Evolutionary conservation across 2,888 invertebrate genomes (phyloP).

Genomic region (Caenorhabditis parvicauda): DNA sequence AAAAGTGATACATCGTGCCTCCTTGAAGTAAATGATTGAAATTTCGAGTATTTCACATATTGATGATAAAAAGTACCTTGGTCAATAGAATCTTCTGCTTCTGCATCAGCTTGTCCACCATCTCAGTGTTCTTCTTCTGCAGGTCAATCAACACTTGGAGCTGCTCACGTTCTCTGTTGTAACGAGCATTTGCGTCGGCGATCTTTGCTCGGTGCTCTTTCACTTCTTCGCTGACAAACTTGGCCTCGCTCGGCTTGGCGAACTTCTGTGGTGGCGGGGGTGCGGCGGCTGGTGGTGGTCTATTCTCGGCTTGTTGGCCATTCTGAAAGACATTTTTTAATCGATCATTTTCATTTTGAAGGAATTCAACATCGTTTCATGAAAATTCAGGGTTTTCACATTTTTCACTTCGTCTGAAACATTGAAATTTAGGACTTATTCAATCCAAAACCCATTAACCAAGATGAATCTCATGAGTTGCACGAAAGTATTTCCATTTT

Average conservation of each 20-base stretch:
- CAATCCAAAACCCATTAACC: too few species aligned
- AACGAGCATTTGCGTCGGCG: constrained; percentile 14
- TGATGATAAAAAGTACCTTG: constrained; percentile 5
- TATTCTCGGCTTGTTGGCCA: background rate
- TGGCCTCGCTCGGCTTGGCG: constrained; percentile 28
- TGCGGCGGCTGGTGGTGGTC: background rate
- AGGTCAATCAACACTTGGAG: constrained; percentile 68
- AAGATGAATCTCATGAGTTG: too few species aligned
- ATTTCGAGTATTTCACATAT: background rate
- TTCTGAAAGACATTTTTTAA: background rate
- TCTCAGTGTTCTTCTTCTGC: constrained; percentile 79
- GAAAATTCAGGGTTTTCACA: too few species aligned
- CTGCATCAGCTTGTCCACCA: constrained; percentile 83
- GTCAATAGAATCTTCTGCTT: constrained; percentile 73
- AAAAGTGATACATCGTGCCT: too few species aligned
- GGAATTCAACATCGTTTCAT: too few species aligned
- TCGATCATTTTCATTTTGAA: too few species aligned
- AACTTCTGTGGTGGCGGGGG: constrained; percentile 16
- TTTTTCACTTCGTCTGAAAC: too few species aligned
- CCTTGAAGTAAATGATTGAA: background rate
- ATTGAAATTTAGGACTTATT: too few species aligned
- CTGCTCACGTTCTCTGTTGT: constrained; percentile 15
- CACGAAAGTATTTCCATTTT: too few species aligned
- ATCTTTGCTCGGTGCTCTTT: constrained; percentile 15
- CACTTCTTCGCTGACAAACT: constrained; percentile 27